Evolutionary conservation across 2,113 vertebrate species (phyloP).

Genomic region (Meles meles): DNA sequence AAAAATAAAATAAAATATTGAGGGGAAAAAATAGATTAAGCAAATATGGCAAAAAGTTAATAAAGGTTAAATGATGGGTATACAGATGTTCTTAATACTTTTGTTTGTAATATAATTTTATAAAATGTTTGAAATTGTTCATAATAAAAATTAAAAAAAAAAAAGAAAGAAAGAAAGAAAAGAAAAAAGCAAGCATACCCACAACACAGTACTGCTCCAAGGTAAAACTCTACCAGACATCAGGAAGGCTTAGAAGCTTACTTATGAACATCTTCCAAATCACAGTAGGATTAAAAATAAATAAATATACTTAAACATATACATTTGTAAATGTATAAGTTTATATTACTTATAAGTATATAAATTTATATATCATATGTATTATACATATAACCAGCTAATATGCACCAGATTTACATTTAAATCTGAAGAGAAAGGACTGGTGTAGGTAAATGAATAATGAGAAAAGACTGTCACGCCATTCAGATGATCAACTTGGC

Average conservation of each 20-base stretch:
- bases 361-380: neutral
- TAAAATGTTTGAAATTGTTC: neutral
- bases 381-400: neutral
- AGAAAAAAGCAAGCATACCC: neutral
- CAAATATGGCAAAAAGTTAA: constrained; percentile 10
- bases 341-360: neutral
- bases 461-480: neutral
- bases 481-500: neutral
- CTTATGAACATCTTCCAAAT: neutral
- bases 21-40: neutral
- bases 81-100: neutral
- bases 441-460: neutral
- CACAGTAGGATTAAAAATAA: neutral
- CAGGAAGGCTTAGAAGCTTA: neutral
- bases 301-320: neutral
- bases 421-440: neutral
- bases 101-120: neutral
- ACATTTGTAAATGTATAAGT: neutral
- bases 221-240: neutral
- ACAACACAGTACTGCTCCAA: neutral
- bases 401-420: neutral
- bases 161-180: neutral
- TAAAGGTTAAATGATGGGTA: neutral
- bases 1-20: neutral
- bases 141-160: neutral